Base-by-base conservation (phyloP, 2,113 vertebrate genomes). In the Fregata magnificens region DNA sequence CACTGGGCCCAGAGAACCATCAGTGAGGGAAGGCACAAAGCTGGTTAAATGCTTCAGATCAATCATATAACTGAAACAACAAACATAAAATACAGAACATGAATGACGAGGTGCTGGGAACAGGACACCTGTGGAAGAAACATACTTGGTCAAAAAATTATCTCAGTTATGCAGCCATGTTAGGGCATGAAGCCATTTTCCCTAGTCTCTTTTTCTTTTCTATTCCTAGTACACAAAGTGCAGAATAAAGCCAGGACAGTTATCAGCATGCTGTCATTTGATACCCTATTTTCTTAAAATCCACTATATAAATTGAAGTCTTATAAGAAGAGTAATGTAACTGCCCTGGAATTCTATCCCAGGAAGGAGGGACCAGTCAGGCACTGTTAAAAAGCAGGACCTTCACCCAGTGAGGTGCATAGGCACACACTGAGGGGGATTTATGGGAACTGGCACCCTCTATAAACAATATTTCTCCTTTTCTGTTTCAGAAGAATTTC, bases 391-490 rank as follows among this genome's bases (percentile, higher is more conserved):
- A 89, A 93, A 78, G 11, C 16, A 92, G 7, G 13, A 24, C 18
- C 10, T 90, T 65, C 18, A 73, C 7, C 6, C 44, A 16, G 4
- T 18, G 52, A 47, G 18, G 11, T 20, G 16, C 47, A n/a, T 2
- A 53, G 20, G 42, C 6, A 34, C 10, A 32, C 16, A 25, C 1
- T 0, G 1, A 71, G 19, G 25, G 16, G 18, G 1, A 29, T 22
- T 17, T 15, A 16, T 29, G 11, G 11, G 28, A 89, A 25, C 9
- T 25, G 16, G 9, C 13, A 55, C 32, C 19, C 36, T 74, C 31
- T 47, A 5, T 66, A 49, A 93, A 81, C 7, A 76, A 59, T 13
- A 26, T 80, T 61, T 80, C 11, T 70, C 7, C 13, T 38, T 40
- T 77, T 62, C n/a, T 58, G 9, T 66, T 93, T 83, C 42, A 55